Conservation (phyloP, 1,140 invertebrate species). For the Bombyx mandarina region DNA sequence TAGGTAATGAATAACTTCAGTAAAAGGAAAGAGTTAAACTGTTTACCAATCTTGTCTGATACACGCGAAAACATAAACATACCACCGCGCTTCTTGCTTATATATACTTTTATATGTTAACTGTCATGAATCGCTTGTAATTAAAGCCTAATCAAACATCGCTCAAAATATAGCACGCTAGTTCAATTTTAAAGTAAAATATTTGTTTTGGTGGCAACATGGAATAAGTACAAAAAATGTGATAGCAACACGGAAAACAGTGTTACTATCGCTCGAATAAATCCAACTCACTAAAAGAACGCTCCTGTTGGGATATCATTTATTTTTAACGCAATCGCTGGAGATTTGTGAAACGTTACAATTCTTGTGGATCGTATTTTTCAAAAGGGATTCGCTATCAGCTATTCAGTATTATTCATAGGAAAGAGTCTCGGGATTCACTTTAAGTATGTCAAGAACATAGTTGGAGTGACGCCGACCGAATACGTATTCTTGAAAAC, state of each 20-base stretch:
- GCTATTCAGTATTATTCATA: constrained; percentile 24
- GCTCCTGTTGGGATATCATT: constrained; percentile 15
- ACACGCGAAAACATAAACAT: no score
- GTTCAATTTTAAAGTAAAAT: constrained; percentile 1
- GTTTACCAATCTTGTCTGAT: no score
- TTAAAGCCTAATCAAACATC: no score
- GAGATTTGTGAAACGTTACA: constrained; percentile 12
- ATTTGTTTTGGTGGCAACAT: constrained; percentile 3
- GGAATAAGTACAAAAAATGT: constrained; percentile 8
- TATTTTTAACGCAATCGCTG: constrained; percentile 17
- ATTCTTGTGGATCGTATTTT: neutral
- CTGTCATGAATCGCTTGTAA: no score
- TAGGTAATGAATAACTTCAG: no score
- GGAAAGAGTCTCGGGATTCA: constrained; percentile 23
- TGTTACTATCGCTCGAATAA: constrained; percentile 27
- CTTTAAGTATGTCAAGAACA: constrained; percentile 23
- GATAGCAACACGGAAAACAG: constrained; percentile 19
- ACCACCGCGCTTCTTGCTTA: no score
- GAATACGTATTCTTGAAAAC: constrained; percentile 19
- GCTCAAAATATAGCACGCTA: no score
- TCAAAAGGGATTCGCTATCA: constrained; percentile 12
- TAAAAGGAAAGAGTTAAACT: no score
- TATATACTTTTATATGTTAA: no score
- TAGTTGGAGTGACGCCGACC: constrained; percentile 21
- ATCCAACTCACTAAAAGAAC: constrained; percentile 18